Conservation (phyloP, 2,888 invertebrate species). For the Globia sparganii region DNA sequence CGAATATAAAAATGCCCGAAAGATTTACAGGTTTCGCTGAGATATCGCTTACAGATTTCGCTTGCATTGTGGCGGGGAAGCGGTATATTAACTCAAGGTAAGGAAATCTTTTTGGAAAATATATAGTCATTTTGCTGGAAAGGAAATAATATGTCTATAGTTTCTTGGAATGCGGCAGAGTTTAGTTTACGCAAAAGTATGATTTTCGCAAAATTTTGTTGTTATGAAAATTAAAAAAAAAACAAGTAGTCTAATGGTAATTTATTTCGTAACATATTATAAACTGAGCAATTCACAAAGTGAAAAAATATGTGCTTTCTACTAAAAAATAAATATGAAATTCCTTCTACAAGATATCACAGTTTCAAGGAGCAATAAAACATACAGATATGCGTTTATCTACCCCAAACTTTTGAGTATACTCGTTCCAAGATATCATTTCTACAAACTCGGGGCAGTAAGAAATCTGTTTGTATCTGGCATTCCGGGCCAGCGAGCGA, state of each 20-base stretch:
- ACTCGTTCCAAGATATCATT: conserved; percentile 76
- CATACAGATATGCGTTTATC: conserved; percentile 69
- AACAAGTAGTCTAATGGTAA: neutral
- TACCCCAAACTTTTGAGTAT: conserved; percentile 69
- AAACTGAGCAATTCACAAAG: neutral
- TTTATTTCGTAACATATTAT: neutral
- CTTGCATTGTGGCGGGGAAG: conserved; percentile 79
- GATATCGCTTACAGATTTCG: conserved; percentile 87
- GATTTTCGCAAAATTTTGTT: neutral
- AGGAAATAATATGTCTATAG: neutral
- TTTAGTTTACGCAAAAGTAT: neutral
- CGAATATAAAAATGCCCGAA: conserved; percentile 89
- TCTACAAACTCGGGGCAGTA: conserved; percentile 78
- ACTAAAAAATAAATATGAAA: conserved; percentile 20
- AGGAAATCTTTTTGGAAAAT: conserved; percentile 44
- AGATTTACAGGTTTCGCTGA: conserved; percentile 89
- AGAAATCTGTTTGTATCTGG: conserved; percentile 90
- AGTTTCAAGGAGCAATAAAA: conserved; percentile 66
- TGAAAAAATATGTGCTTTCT: neutral
- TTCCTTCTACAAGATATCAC: conserved; percentile 47
- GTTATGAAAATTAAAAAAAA: neutral
- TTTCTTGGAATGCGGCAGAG: conserved; percentile 2
- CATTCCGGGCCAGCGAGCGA: conserved; percentile 89
- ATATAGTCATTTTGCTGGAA: conserved; percentile 17
- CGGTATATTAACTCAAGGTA: conserved; percentile 62